A percentile compares a stretch with the other conserved stretches of the same genome.
Conservation (phyloP, 92 coral and sea anemone species). For the Palythoa grandiflora region DNA sequence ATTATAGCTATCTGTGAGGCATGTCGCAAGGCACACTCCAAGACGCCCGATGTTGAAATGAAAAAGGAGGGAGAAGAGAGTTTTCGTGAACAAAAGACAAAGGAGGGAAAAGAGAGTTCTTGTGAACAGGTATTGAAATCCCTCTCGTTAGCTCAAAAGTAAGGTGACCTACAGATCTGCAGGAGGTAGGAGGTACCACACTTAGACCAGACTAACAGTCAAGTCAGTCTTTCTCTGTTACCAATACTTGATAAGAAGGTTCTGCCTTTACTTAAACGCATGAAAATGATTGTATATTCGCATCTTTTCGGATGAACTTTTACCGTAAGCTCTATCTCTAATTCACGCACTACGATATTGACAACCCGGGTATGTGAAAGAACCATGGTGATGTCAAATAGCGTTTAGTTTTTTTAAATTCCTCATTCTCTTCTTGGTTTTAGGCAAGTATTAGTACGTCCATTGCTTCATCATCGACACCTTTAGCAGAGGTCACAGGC, state of each 20-base stretch:
- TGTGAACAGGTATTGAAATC: slow-evolving; percentile 41
- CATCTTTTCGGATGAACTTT: background rate
- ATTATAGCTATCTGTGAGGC: slow-evolving; percentile 13
- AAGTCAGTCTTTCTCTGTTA: slow-evolving; percentile 5
- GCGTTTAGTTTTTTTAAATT: slow-evolving; percentile 1
- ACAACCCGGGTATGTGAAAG: slow-evolving; percentile 28
- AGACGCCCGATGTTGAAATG: slow-evolving; percentile 19
- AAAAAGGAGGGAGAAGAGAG: slow-evolving; percentile 24
- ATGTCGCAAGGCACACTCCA: slow-evolving; percentile 28
- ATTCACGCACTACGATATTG: slow-evolving; percentile 15
- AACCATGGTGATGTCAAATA: slow-evolving; percentile 6
- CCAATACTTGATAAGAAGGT: slow-evolving; percentile 22
- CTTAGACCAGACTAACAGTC: slow-evolving; percentile 12
- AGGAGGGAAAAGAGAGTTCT: slow-evolving; percentile 29
- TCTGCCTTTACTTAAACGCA: slow-evolving; percentile 29
- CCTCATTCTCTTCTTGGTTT: slow-evolving; percentile 26
- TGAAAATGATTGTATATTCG: slow-evolving; percentile 10
- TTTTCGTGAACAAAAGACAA: slow-evolving; percentile 31
- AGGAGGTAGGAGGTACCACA: slow-evolving; percentile 16
- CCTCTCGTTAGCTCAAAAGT: slow-evolving; percentile 20
- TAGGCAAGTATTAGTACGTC: slow-evolving; percentile 31
- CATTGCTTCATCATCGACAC: slow-evolving; percentile 26
- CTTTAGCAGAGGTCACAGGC: slow-evolving; percentile 7
- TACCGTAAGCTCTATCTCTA: background rate
- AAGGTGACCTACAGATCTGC: slow-evolving; percentile 13